phyloP scores from a whole-genome alignment of 2,797 vertebrate species.

The Sebastes ruberrimus region DNA sequence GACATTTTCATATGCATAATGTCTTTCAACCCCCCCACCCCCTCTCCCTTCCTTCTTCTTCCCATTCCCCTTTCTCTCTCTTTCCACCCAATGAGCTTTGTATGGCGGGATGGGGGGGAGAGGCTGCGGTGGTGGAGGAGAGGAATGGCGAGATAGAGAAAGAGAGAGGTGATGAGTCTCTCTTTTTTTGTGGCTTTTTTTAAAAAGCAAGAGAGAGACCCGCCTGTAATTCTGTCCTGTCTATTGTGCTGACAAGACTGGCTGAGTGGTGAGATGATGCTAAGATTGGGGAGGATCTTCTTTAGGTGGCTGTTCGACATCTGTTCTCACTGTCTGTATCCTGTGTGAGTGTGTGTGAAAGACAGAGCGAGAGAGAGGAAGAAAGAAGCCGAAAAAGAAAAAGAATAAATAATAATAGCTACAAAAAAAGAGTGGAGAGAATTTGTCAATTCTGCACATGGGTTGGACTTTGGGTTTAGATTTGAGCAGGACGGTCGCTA shows the following conservation, averaged over 20 bases:
- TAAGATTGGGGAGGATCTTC: conserved; percentile 86
- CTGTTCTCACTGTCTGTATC: conserved; percentile 83
- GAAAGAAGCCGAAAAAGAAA: neutral
- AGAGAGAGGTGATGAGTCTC: conserved; percentile 66
- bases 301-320: conserved; percentile 93
- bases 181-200: conserved; percentile 74
- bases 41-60: neutral
- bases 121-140: conserved; percentile 16
- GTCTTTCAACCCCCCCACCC: conserved; percentile 82
- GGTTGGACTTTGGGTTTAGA: conserved; percentile 72
- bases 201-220: conserved; percentile 74
- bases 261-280: conserved; percentile 81
- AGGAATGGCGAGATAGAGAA: conserved; percentile 48
- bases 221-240: conserved; percentile 94
- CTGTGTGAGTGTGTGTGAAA: conserved; percentile 44
- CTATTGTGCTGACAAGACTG: conserved; percentile 92
- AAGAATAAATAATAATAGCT: conserved; percentile 44
- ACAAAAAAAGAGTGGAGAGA: conserved; percentile 23
- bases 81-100: conserved; percentile 89
- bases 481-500: conserved; percentile 73
- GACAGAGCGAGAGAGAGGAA: neutral
- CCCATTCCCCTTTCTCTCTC: conserved; percentile 86
- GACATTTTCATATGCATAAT: conserved; percentile 99
- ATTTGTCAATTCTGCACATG: conserved; percentile 58
- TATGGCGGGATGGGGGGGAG: conserved; percentile 36